A percentile compares a stretch with the other conserved stretches of the same genome.
These are phyloP conservation scores for Acanthosepion esculentum DNA, from an alignment of 2,888 invertebrate genomes.

Conservation along the genomic window DNA sequence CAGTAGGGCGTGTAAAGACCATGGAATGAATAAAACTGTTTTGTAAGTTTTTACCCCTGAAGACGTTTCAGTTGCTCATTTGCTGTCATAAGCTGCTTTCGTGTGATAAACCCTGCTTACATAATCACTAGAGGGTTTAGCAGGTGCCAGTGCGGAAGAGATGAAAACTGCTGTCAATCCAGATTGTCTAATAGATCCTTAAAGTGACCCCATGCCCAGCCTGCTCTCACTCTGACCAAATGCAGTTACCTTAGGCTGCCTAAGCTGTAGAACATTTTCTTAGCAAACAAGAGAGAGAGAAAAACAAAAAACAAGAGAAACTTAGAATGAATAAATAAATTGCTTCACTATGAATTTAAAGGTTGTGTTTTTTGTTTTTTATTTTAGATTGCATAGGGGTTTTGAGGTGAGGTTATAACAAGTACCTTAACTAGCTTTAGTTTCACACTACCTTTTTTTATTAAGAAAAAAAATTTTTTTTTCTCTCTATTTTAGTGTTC, in stretches of 20 bases:
- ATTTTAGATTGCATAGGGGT: no score
- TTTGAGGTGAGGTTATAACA: no score
- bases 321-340: no score
- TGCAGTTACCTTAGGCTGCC: not conserved
- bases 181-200: not conserved
- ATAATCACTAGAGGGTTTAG: not conserved
- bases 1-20: not conserved
- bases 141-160: not conserved
- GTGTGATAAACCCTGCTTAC: not conserved
- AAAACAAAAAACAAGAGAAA: no score
- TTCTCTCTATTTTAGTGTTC: no score
- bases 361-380: no score
- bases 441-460: no score
- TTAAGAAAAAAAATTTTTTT: no score
- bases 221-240: not conserved
- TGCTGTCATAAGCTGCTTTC: slow-evolving; percentile 33
- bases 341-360: no score
- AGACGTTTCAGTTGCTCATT: not conserved
- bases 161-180: not conserved
- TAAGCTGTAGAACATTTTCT: not conserved
- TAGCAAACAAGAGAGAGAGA: not conserved
- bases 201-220: not conserved
- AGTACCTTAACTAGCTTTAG: no score
- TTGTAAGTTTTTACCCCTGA: no score
- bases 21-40: no score